phyloP scores from a whole-genome alignment of 2,888 invertebrate genomes.

The Myathropa florea region DNA sequence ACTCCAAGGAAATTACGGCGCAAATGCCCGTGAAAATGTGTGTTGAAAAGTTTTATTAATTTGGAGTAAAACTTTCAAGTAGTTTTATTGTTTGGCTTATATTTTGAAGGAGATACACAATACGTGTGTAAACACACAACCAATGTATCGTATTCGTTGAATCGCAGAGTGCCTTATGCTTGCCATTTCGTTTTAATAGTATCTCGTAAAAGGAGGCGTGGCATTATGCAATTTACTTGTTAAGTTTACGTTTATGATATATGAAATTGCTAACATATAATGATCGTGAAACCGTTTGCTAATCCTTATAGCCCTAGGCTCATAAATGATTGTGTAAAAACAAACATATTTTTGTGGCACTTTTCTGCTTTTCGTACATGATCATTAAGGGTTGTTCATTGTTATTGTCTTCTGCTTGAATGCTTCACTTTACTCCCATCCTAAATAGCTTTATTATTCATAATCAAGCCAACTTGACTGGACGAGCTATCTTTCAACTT shows the following conservation, averaged over 20 bases:
- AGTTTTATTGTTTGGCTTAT: background rate
- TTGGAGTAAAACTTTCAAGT: background rate
- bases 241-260: background rate
- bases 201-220: background rate
- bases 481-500: background rate
- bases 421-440: background rate
- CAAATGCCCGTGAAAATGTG: background rate
- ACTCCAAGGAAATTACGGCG: background rate
- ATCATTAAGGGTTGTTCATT: background rate
- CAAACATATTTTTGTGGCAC: background rate
- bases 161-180: background rate
- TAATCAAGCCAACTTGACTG: background rate
- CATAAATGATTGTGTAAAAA: background rate
- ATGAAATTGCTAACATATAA: background rate
- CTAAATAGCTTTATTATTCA: background rate
- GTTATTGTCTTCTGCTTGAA: background rate
- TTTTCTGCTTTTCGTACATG: background rate
- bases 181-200: background rate
- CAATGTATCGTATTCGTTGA: background rate
- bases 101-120: background rate
- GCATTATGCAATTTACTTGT: background rate
- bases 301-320: background rate
- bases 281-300: background rate
- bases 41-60: background rate
- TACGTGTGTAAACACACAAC: background rate